These are phyloP conservation scores for Eupithecia insigniata DNA, from an alignment of 2,888 invertebrate species.

Conservation along the genomic window DNA sequence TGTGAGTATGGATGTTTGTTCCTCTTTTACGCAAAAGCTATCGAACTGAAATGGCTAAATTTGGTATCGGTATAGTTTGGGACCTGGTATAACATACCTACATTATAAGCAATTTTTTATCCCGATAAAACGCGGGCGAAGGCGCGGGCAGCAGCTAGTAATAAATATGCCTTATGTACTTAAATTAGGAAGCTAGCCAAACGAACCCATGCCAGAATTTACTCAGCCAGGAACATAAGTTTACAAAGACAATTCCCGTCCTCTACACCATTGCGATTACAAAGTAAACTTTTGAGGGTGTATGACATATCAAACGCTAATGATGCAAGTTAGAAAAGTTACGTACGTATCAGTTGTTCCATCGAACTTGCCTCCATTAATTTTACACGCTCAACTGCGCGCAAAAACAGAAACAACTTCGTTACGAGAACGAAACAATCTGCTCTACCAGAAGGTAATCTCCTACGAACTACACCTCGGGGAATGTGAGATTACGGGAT, in stretches of 20 bases:
- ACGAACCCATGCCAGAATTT: background rate
- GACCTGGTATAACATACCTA: no score
- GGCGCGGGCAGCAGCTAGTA: no score
- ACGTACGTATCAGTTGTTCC: slow-evolving; percentile 52
- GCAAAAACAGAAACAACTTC: slow-evolving; percentile 58
- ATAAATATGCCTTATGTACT: background rate
- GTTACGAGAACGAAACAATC: slow-evolving; percentile 54
- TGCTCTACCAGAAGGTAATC: slow-evolving; percentile 30
- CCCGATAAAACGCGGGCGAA: no score
- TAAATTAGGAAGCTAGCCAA: background rate
- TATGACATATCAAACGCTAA: slow-evolving; percentile 47
- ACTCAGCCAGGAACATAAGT: background rate
- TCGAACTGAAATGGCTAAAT: no score
- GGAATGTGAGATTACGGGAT: slow-evolving; percentile 31
- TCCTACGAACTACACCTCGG: slow-evolving; percentile 34
- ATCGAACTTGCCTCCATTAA: slow-evolving; percentile 59
- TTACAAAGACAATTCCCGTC: background rate
- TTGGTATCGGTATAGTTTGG: no score
- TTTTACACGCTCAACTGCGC: slow-evolving; percentile 55
- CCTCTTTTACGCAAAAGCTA: no score
- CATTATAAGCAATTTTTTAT: no score
- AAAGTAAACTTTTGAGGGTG: slow-evolving; percentile 35
- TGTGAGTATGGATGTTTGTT: no score
- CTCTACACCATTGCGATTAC: background rate
- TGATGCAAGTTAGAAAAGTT: slow-evolving; percentile 50